Evolutionary conservation across 2,113 vertebrate genomes (phyloP).

Genomic region (Atherinomorus stipes): DNA sequence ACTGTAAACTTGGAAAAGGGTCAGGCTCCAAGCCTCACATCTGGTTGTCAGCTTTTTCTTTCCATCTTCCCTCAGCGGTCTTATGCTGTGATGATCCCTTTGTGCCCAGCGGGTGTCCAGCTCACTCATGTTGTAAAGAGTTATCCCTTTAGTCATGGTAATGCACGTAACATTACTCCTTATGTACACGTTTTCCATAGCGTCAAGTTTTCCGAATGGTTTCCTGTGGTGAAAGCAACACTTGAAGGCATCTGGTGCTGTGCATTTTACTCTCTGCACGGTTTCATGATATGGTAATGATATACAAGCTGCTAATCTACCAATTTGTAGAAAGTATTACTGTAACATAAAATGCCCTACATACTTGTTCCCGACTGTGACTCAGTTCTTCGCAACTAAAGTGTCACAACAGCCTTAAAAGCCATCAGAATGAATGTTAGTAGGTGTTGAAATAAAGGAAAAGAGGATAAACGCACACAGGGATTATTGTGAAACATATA

Average conservation of each 20-base stretch:
- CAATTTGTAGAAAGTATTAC: slow-evolving; percentile 8
- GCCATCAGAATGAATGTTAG: slow-evolving; percentile 4
- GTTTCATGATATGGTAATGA: background rate
- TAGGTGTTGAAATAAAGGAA: background rate
- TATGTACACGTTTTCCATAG: slow-evolving; percentile 59
- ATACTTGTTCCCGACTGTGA: background rate
- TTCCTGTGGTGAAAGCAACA: slow-evolving; percentile 15
- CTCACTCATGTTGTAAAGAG: slow-evolving; percentile 61
- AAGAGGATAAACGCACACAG: background rate
- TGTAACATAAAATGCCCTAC: background rate
- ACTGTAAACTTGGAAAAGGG: slow-evolving; percentile 17
- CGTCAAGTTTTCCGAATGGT: slow-evolving; percentile 28
- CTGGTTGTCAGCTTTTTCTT: slow-evolving; percentile 63
- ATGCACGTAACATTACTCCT: slow-evolving; percentile 45
- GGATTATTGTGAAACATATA: slow-evolving; percentile 8
- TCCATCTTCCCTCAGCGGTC: slow-evolving; percentile 45
- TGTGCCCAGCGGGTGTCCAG: slow-evolving; percentile 50
- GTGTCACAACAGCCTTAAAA: background rate
- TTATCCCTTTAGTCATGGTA: slow-evolving; percentile 66
- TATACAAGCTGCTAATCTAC: background rate
- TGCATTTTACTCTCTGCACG: background rate
- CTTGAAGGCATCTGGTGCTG: slow-evolving; percentile 7
- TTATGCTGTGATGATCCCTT: slow-evolving; percentile 45
- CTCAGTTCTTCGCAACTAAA: background rate
- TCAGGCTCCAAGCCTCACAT: slow-evolving; percentile 62